Base-by-base conservation (phyloP, 2,113 vertebrate species). In the Pantherophis guttatus region DNA sequence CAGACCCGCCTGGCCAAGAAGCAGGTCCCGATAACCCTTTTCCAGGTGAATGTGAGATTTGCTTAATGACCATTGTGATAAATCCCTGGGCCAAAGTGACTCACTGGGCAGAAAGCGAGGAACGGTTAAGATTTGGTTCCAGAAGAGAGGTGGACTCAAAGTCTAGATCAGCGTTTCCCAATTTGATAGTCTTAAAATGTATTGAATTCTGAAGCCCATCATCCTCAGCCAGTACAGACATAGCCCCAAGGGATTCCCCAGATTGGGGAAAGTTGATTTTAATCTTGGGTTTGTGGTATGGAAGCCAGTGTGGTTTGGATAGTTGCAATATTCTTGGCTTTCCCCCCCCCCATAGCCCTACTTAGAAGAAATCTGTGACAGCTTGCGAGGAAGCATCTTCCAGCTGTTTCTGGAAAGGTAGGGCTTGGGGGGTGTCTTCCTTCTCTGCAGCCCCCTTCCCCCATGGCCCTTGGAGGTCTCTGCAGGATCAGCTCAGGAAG, bases 341-440 rank as follows among this genome's bases (percentile, higher is more conserved):
- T 86, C 91, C 96, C 33, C 75, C 92, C 59, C 44, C 85, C 95
- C 95, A 9, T 65, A 98, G 98, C 98, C 98, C 94, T 99, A 99
- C 97, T 99, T 99, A 93, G 98, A 99, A 97, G 99, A 99, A 98
- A 99, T 99, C 87, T 99, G 99, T 91, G 98, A 99, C 97, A 99
- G 99, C 96, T 98, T 99, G 92, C 98, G 98, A 95, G 99, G 99
- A 88, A 98, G 98, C 92, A 99, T 99, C 97, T 99, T 99, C 97
- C 98, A 98, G 87, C 99, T 98, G 96, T 99, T 98, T 97, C 98
- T 99, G 90, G 99, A 99, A 98, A 99, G 99, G 99, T 99, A 98
- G 53, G 98, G 88, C 33, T 13, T 0, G 8, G n/a, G 10, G 44
- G n/a, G 29, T 0, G 0, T 3, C 10, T 15, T 50, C 4, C 0